These are phyloP conservation scores for Peromyscus eremicus DNA, from an alignment of 2,797 vertebrate genomes.

Conservation along the genomic window DNA sequence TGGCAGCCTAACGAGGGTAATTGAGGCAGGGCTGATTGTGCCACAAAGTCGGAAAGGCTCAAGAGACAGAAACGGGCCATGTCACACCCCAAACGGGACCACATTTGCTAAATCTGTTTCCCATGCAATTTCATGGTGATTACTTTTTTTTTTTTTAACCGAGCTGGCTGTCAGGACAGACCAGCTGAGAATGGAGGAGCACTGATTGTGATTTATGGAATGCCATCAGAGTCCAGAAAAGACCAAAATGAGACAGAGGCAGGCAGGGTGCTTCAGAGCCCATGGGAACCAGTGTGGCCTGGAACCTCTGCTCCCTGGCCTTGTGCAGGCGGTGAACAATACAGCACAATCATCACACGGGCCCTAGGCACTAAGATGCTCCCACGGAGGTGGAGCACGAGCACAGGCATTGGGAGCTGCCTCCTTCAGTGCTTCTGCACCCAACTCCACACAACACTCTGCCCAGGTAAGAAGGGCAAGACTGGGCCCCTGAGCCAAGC, in stretches of 20 bases:
- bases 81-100: conserved; percentile 38
- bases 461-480: background rate
- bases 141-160: background rate
- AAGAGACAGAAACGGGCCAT: background rate
- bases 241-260: background rate
- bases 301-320: background rate
- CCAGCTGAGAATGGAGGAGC: background rate
- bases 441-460: background rate
- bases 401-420: background rate
- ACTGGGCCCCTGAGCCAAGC: background rate
- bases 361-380: background rate
- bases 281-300: background rate
- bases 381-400: background rate
- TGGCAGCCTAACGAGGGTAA: conserved; percentile 52
- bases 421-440: background rate
- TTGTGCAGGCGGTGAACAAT: background rate
- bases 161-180: background rate
- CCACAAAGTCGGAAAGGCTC: conserved; percentile 38
- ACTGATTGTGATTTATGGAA: conserved; percentile 13
- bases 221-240: background rate
- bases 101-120: conserved; percentile 72
- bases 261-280: background rate
- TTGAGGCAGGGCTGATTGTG: conserved; percentile 73
- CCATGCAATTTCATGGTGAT: conserved; percentile 71
- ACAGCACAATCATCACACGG: background rate